Evolutionary conservation across 1,140 invertebrate genomes (phyloP).

Genomic region (Arctopsyche grandis): DNA sequence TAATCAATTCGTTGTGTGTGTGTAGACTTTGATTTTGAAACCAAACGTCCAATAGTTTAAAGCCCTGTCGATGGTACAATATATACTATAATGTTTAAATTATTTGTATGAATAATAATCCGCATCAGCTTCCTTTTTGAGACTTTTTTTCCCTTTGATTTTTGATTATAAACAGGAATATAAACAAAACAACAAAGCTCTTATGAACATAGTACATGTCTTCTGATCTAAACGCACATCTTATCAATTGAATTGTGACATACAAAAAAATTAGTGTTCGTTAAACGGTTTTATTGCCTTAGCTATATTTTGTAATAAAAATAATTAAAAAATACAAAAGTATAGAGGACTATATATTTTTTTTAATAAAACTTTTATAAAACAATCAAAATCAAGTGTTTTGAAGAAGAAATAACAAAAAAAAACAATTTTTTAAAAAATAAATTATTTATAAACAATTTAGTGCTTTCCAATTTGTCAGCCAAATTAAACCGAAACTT

Average conservation of each 20-base stretch:
- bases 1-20: too few species aligned
- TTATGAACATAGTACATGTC: slow-evolving; percentile 11
- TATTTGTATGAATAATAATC: background rate
- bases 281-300: slow-evolving; percentile 24
- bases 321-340: background rate
- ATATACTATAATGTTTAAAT: background rate
- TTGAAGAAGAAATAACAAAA: background rate
- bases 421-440: background rate
- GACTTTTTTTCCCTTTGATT: background rate
- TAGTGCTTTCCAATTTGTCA: slow-evolving; percentile 18
- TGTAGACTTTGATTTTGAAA: background rate
- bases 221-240: slow-evolving; percentile 22
- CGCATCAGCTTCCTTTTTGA: slow-evolving; percentile 1
- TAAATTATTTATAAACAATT: background rate
- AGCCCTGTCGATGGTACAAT: background rate
- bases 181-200: background rate
- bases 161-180: too few species aligned
- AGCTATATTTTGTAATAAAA: slow-evolving; percentile 23
- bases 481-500: background rate
- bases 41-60: slow-evolving; percentile 15
- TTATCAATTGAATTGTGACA: background rate
- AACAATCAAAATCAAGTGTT: background rate
- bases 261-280: slow-evolving; percentile 10
- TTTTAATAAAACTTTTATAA: slow-evolving; percentile 9
- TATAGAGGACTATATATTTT: too few species aligned